Percentiles rank a stretch among this genome's conserved stretches.
Evolutionary conservation across 2,797 vertebrate genomes (phyloP).

Genomic region (Emys orbicularis): DNA sequence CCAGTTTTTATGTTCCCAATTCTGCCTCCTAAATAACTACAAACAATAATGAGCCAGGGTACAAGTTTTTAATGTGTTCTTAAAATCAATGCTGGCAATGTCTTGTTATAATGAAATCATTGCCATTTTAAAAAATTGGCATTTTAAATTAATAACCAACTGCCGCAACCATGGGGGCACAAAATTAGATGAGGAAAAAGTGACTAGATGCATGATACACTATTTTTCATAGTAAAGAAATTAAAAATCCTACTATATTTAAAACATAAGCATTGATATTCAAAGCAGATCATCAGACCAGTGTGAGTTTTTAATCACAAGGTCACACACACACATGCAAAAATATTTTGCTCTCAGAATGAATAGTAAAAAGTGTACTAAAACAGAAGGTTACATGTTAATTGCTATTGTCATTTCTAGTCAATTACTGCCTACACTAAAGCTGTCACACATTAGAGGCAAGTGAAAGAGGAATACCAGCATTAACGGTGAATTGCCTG

Average conservation of each 20-base stretch:
- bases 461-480: not conserved
- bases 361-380: not conserved
- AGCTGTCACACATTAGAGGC: not conserved
- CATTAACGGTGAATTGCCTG: not conserved
- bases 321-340: not conserved
- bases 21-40: constrained; percentile 9
- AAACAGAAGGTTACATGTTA: constrained; percentile 38
- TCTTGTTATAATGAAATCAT: not conserved
- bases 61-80: not conserved
- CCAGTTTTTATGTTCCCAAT: constrained; percentile 9
- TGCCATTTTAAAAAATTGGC: not conserved
- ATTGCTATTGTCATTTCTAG: constrained; percentile 27
- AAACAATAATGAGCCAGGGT: constrained; percentile 19
- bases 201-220: not conserved
- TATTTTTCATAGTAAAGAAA: not conserved
- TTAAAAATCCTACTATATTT: not conserved
- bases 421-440: constrained; percentile 42
- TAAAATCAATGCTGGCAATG: not conserved
- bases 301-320: not conserved
- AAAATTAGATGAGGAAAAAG: not conserved
- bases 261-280: not conserved
- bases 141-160: not conserved
- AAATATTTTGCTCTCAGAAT: constrained; percentile 43
- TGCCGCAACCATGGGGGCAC: not conserved
- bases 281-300: not conserved